Base-by-base conservation (phyloP, 2,797 vertebrate species). In the Acipenser transmontanus region DNA sequence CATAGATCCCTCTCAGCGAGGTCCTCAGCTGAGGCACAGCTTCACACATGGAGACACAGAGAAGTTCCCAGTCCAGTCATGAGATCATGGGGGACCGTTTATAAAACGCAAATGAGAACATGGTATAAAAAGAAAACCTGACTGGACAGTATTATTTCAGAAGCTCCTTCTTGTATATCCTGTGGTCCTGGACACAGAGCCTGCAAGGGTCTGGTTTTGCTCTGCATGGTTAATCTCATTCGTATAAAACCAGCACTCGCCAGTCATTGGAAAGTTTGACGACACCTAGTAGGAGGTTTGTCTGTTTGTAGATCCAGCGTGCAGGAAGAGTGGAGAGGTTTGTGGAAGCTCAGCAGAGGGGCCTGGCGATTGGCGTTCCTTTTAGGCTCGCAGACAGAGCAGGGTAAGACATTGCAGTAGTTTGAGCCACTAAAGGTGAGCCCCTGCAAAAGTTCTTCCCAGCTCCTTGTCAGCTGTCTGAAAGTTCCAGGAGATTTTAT, bases 181-280 rank as follows among this genome's bases (percentile, higher is more conserved):
- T 1, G 11, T 52, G 50, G 50, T 52, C 8, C 66, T 69, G 80
- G 78, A 77, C 77, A 79, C 79, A 76, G 73, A 80, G 74, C 71
- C 73, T 8, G 0, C 75, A 69, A 54, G 70, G 14, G 1, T 70
- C n/a, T 0, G 61, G 50, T 47, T 66, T 76, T 76, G 49, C 17
- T 50, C 48, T 34, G 59, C 65, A 50, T 61, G 50, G 65, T 50
- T 61, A 52, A 8, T 1, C 50, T 52, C 50, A 12, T 52, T 52
- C 1, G 50, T 12, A 6, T 2, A 52, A 12, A 52, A 52, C 7
- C 50, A 52, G 50, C 50, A 5, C 50, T 52, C 50, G 7, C 50
- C 50, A 52, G 50, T 2, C 50, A 8, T 34, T 34, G 20, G 20
- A 34, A 34, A 34, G 20, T 4, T 34, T 34, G 20, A 34, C 20